These are phyloP conservation scores for Pheosia gnoma DNA, from an alignment of 2,888 invertebrate species.

Conservation along the genomic window DNA sequence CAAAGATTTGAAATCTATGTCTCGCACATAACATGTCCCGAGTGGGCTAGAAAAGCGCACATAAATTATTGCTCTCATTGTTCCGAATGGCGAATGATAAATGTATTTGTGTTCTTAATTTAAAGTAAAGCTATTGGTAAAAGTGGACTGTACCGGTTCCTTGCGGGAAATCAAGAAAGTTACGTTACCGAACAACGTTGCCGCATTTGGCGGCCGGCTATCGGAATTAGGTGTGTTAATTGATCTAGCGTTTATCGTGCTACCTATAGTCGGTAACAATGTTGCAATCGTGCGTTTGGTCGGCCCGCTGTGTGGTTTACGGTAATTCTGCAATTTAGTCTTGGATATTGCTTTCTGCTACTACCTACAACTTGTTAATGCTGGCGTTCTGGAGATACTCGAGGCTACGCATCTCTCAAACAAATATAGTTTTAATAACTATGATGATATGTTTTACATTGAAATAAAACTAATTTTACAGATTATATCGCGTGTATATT, in stretches of 20 bases:
- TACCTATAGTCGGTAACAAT: slow-evolving; percentile 25
- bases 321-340: slow-evolving; percentile 2
- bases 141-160: slow-evolving; percentile 50
- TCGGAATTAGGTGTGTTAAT: slow-evolving; percentile 50
- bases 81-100: slow-evolving; percentile 70
- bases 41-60: slow-evolving; percentile 68
- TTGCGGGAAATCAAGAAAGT: slow-evolving; percentile 50
- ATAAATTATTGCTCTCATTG: slow-evolving; percentile 69
- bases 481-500: too few species aligned
- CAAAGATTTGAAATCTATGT: slow-evolving; percentile 68
- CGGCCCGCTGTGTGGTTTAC: not conserved
- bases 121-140: slow-evolving; percentile 44
- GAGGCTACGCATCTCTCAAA: not conserved
- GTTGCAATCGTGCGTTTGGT: slow-evolving; percentile 1
- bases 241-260: slow-evolving; percentile 41
- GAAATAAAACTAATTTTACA: too few species aligned
- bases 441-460: too few species aligned
- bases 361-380: not conserved
- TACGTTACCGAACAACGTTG: slow-evolving; percentile 29
- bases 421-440: too few species aligned
- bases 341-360: slow-evolving; percentile 1
- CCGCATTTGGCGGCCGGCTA: slow-evolving; percentile 43
- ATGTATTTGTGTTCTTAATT: slow-evolving; percentile 64
- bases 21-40: slow-evolving; percentile 63
- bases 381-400: not conserved